Evolutionary conservation across 2,797 vertebrate species (phyloP).

Genomic region (Notolabrus celidotus): DNA sequence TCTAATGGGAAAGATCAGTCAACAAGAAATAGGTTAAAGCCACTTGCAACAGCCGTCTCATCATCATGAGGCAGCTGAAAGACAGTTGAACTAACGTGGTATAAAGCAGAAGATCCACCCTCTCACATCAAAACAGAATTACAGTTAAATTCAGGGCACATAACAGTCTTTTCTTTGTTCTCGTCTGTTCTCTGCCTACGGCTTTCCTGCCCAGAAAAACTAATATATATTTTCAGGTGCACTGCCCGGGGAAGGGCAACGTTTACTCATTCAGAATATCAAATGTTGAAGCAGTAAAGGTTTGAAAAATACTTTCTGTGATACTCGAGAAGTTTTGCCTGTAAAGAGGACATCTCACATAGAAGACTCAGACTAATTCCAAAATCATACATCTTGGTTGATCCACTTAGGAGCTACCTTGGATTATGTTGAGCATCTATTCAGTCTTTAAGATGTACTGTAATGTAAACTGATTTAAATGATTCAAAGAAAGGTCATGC

Average conservation of each 20-base stretch:
- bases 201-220: conserved; percentile 45
- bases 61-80: conserved; percentile 22
- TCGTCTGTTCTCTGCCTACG: conserved; percentile 17
- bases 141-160: conserved; percentile 58
- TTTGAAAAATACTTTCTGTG: conserved; percentile 19
- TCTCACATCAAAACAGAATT: conserved; percentile 46
- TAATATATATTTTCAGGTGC: conserved; percentile 43
- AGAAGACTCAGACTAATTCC: no score
- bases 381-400: no score
- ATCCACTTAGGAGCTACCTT: no score
- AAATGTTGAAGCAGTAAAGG: conserved; percentile 31
- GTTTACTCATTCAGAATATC: conserved; percentile 44
- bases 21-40: conserved; percentile 7
- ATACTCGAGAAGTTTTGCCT: conserved; percentile 15
- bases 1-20: not conserved
- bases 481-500: no score
- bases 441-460: no score
- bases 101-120: conserved; percentile 19
- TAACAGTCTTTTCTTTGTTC: conserved; percentile 51
- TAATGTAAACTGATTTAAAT: no score
- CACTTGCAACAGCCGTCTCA: not conserved
- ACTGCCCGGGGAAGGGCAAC: conserved; percentile 29
- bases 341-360: not conserved
- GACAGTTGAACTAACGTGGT: conserved; percentile 27
- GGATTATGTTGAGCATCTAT: no score